A percentile compares a stretch with the other conserved stretches of the same genome.
Conservation (phyloP, 2,113 vertebrate genomes). For the Felis chaus region DNA sequence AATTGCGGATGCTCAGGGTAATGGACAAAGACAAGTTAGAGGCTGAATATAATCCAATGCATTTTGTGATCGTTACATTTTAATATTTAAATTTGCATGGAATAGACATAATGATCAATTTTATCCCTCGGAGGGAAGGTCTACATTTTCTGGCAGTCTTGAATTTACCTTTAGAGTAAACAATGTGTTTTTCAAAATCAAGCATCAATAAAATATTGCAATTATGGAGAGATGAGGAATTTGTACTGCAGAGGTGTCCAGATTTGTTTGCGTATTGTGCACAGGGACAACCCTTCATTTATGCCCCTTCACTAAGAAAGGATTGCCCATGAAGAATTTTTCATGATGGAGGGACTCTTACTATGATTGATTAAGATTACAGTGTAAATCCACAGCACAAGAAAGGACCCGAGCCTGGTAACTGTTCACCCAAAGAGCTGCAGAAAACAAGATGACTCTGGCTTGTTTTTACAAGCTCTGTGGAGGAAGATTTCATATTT, state of each 20-base stretch:
- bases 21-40: neutral
- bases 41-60: neutral
- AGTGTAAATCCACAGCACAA: neutral
- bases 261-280: slow-evolving; percentile 14
- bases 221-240: neutral
- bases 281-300: neutral
- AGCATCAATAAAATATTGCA: slow-evolving; percentile 45
- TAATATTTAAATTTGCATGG: slow-evolving; percentile 16
- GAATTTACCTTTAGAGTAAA: slow-evolving; percentile 41
- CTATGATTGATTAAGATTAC: neutral
- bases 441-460: neutral
- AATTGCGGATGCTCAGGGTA: neutral
- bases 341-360: neutral
- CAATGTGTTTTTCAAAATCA: slow-evolving; percentile 43
- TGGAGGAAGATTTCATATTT: slow-evolving; percentile 58
- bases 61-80: slow-evolving; percentile 27
- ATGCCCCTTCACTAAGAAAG: neutral
- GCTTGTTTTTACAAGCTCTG: slow-evolving; percentile 54
- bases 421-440: slow-evolving; percentile 14
- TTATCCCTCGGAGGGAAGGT: neutral
- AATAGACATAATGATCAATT: neutral
- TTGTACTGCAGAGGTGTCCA: neutral
- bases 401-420: neutral
- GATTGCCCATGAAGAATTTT: neutral
- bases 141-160: neutral